phyloP scores from a whole-genome alignment of 1,140 invertebrate species.

The Lepidurus arcticus region DNA sequence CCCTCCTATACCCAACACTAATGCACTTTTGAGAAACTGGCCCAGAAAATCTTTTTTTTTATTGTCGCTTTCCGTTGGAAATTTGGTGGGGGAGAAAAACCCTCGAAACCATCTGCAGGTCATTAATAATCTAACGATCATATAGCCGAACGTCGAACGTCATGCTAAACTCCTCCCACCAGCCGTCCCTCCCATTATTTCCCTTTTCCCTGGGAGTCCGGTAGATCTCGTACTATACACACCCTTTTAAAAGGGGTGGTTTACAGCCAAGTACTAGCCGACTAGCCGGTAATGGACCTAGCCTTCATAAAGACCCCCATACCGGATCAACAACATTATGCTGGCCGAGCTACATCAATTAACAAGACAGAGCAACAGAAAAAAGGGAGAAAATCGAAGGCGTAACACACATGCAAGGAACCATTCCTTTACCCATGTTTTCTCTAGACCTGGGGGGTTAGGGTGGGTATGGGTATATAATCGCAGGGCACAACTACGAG shows the following conservation, averaged over 20 bases:
- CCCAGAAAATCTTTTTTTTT: background rate
- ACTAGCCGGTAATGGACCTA: conserved; percentile 2
- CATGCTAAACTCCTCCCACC: no score
- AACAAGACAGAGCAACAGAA: background rate
- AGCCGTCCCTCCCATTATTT: background rate
- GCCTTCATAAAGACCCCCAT: background rate
- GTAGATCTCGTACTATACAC: background rate
- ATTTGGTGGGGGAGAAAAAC: background rate
- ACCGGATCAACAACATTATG: background rate
- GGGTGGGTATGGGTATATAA: no score
- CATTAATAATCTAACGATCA: conserved; percentile 12
- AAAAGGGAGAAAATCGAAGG: background rate
- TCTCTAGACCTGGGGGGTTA: no score
- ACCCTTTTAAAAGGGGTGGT: background rate
- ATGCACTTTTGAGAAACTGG: background rate
- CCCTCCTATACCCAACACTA: background rate
- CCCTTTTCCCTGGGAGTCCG: background rate
- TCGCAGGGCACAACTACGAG: no score
- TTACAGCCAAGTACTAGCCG: background rate
- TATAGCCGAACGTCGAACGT: no score
- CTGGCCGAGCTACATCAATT: background rate
- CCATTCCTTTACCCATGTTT: background rate
- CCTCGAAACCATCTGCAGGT: background rate
- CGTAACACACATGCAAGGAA: background rate
- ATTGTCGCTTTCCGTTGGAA: no score